phyloP scores from a whole-genome alignment of 2,113 vertebrate species.

The Puma concolor region DNA sequence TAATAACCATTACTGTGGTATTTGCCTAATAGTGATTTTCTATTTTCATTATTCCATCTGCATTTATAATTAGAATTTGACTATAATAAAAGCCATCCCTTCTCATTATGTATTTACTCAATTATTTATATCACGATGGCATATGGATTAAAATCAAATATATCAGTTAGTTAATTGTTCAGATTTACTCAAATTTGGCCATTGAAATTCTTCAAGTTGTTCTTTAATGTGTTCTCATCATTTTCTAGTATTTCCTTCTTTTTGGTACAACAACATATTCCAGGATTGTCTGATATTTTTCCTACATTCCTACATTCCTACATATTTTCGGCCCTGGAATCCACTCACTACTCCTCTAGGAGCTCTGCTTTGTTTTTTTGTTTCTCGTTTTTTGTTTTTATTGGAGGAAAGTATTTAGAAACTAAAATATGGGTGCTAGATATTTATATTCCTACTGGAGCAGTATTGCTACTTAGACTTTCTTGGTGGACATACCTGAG shows the following conservation, averaged over 20 bases:
- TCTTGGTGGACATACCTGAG: background rate
- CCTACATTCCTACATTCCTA: background rate
- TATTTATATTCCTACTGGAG: background rate
- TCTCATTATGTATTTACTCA: background rate
- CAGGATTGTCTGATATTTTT: background rate
- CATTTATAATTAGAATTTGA: background rate
- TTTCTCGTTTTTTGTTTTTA: background rate
- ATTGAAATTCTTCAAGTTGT: background rate
- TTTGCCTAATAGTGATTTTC: slow-evolving; percentile 24
- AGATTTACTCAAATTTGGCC: background rate
- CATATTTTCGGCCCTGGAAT: background rate
- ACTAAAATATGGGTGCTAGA: background rate
- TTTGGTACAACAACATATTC: background rate
- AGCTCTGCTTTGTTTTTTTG: background rate
- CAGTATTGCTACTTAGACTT: background rate
- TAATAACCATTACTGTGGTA: background rate
- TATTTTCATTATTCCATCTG: slow-evolving; percentile 21
- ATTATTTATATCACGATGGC: background rate
- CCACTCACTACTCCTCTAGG: background rate
- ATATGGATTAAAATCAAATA: background rate
- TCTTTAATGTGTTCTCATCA: background rate
- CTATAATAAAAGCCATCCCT: background rate
- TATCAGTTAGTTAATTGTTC: slow-evolving; percentile 16
- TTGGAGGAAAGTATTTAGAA: background rate
- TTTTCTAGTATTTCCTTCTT: background rate